These are phyloP conservation scores for Pilophorus perplexus DNA, from an alignment of 2,888 invertebrate species.

Conservation along the genomic window DNA sequence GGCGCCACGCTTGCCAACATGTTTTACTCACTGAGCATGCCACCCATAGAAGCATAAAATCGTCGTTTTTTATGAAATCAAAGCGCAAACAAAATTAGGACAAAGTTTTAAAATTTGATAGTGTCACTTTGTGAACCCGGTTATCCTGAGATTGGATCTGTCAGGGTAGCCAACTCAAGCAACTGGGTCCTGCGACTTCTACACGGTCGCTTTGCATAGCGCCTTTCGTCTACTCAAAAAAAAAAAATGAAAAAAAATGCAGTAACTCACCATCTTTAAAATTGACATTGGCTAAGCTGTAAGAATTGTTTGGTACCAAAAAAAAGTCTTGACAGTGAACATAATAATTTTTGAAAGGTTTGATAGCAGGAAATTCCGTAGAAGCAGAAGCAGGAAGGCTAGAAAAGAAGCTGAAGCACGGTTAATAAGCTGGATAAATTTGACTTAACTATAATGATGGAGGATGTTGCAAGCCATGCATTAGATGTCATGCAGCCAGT, in stretches of 20 bases:
- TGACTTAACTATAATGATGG: too few relatives aligned
- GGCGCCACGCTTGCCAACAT: slow-evolving; percentile 26
- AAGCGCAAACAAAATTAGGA: slow-evolving; percentile 6
- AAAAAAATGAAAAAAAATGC: slow-evolving; percentile 14
- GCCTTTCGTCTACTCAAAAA: slow-evolving; percentile 21
- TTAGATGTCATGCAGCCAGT: slow-evolving; percentile 15
- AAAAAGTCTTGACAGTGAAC: too few relatives aligned
- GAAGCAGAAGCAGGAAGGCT: slow-evolving; percentile 33
- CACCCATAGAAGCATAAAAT: slow-evolving; percentile 25
- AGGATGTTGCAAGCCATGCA: slow-evolving; percentile 16
- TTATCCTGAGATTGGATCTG: too few relatives aligned
- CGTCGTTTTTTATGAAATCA: not conserved
- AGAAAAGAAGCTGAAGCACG: slow-evolving; percentile 32
- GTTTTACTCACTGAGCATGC: slow-evolving; percentile 39
- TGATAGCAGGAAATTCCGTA: slow-evolving; percentile 8
- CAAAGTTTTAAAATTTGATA: slow-evolving; percentile 4
- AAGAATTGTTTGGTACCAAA: too few relatives aligned
- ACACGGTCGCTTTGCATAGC: not conserved
- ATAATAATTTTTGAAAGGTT: too few relatives aligned
- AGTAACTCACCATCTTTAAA: slow-evolving; percentile 37
- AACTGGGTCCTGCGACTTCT: too few relatives aligned
- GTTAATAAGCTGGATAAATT: too few relatives aligned
- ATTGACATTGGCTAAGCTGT: too few relatives aligned
- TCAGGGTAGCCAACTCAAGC: too few relatives aligned
- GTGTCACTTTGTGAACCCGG: too few relatives aligned